Percentiles rank a stretch among this genome's conserved stretches.
Conservation (phyloP, 2,113 vertebrate species). For the Sturnira hondurensis region DNA sequence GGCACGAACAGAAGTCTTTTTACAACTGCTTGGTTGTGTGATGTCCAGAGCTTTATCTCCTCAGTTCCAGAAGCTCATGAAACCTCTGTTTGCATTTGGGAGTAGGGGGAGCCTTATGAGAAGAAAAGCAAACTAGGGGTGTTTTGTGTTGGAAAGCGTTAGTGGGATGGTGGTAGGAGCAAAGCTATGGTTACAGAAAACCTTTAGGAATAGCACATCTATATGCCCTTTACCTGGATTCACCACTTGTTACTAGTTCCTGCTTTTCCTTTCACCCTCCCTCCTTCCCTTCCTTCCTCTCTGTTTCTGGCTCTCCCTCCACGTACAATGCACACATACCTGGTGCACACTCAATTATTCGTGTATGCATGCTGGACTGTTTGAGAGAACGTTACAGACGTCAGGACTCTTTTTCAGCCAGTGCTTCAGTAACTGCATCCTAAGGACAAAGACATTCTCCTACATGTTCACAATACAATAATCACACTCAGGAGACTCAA, state of each 20-base stretch:
- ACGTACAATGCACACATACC: neutral
- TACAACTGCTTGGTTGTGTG: neutral
- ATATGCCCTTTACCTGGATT: neutral
- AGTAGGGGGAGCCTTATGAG: neutral
- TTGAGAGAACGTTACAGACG: neutral
- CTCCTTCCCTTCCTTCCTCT: neutral
- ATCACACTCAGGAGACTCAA: neutral
- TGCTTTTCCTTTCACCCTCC: neutral
- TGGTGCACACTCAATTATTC: neutral
- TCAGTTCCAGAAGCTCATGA: slow-evolving; percentile 5
- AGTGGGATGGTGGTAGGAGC: neutral
- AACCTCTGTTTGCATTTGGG: neutral
- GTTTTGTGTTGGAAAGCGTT: neutral
- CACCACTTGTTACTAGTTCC: neutral
- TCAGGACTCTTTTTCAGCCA: neutral
- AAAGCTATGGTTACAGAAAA: neutral
- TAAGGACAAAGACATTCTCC: neutral
- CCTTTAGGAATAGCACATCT: neutral
- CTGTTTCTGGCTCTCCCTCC: neutral
- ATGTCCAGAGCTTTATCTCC: neutral
- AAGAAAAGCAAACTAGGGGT: neutral
- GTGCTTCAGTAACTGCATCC: neutral
- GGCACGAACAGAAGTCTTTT: slow-evolving; percentile 27
- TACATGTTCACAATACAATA: neutral
- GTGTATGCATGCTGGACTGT: neutral